Conservation (phyloP, 2,888 invertebrate genomes). For the Nemoura dubitans region DNA sequence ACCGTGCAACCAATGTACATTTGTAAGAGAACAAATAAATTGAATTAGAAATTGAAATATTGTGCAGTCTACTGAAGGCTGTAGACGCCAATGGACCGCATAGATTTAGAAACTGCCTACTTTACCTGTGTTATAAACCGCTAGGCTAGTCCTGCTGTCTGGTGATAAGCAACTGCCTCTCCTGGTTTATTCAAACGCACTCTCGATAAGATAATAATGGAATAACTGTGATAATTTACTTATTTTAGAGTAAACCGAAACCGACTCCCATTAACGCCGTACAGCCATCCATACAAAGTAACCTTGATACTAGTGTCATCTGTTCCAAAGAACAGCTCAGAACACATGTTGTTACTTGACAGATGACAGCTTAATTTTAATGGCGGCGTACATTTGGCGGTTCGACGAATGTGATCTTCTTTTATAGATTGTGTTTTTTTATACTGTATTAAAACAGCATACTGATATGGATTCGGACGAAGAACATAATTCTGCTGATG, state of each 20-base stretch:
- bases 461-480: slow-evolving; percentile 33
- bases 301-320: background rate
- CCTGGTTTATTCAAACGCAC: background rate
- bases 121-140: background rate
- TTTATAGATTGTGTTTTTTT: background rate
- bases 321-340: background rate
- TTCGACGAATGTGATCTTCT: background rate
- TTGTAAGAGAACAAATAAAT: background rate
- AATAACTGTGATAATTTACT: background rate
- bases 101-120: background rate
- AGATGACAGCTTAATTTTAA: background rate
- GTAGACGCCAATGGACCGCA: background rate
- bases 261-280: background rate
- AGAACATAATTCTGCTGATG: background rate
- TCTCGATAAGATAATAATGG: background rate
- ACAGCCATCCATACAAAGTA: background rate
- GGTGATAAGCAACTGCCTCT: background rate
- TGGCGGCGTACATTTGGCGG: background rate
- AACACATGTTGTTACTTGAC: background rate
- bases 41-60: background rate
- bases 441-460: background rate
- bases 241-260: background rate
- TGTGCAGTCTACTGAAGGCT: background rate
- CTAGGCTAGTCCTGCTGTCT: background rate
- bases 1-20: background rate